Base-by-base conservation (phyloP, 1,140 invertebrate genomes). In the Ceratoteleas bidentatus region DNA sequence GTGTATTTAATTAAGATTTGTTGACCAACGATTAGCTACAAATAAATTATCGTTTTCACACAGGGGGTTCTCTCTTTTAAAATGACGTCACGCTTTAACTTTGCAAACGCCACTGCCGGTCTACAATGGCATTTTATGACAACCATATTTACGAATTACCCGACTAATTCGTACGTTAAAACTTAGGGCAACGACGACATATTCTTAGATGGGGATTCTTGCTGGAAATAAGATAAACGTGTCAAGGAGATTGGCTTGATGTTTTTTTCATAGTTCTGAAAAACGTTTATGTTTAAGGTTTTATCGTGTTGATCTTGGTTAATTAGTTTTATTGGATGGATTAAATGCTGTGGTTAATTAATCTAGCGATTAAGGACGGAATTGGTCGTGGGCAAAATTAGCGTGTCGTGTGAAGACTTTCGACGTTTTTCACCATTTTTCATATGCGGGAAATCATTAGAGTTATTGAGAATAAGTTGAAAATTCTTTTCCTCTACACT, bases 81-180 rank as follows among this genome's bases (percentile, higher is more conserved):
- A 53, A 49, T 84, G 84, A 86, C 76, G 83, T 86, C 80, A 86
- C 47, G 56, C 24, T 6, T 38, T 8, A 58, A 80, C 73, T 84
- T 75, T 64, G 84, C 13, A 38, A 50, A 73, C 16, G 38, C 50
- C 52, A 6, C 5, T 38, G 9, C 62, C 60, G 9, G 54, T 13
- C 47, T 38, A 32, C 10, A 60, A 10, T 62, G 6, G n/a, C n/a
- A n/a, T 75, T 54, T 56, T 56, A 75, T 74, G 66, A 75, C 68
- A 77, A 69, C 74, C 56, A 70, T 57, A 70, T 78, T 78, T 70
- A 70, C 57, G 24, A 61, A 72, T 72, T 64, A 72, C 47, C 34
- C 34, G 53, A 57, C 54, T 66, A 66, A 78, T 58, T 72, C 57
- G 45, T 52, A 9, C 16, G 60, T 56, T 64, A 60, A 76, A 76